phyloP scores from a whole-genome alignment of 2,888 invertebrate genomes.

The Clostera curtula region DNA sequence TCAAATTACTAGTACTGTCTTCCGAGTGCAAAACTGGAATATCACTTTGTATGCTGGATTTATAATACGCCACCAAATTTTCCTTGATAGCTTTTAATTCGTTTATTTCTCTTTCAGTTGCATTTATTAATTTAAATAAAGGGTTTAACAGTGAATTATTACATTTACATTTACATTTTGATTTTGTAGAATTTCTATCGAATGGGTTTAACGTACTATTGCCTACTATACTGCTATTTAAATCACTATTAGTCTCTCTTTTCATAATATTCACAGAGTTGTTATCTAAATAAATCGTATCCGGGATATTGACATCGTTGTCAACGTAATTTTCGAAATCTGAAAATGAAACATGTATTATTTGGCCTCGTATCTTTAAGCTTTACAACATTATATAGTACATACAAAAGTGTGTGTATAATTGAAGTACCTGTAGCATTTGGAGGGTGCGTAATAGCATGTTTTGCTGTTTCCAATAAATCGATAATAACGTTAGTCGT shows the following conservation, averaged over 20 bases:
- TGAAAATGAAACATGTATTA: slow-evolving; percentile 9
- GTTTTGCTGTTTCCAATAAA: slow-evolving; percentile 20
- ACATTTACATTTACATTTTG: slow-evolving; percentile 12
- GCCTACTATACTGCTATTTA: slow-evolving; percentile 3
- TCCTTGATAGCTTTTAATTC: slow-evolving; percentile 33
- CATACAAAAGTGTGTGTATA: too few species aligned
- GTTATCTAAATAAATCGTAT: slow-evolving; percentile 14
- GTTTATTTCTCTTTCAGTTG: slow-evolving; percentile 39
- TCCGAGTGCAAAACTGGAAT: too few species aligned
- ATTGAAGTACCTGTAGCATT: slow-evolving; percentile 13
- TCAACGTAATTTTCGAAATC: slow-evolving; percentile 5
- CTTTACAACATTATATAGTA: too few species aligned
- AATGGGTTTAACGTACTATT: background rate
- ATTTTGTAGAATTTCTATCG: background rate
- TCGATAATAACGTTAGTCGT: slow-evolving; percentile 24
- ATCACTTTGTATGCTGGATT: too few species aligned
- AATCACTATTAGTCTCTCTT: slow-evolving; percentile 26
- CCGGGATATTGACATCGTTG: background rate
- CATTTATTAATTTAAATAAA: slow-evolving; percentile 33
- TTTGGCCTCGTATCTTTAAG: too few species aligned
- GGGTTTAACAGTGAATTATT: slow-evolving; percentile 29
- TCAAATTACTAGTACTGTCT: too few species aligned
- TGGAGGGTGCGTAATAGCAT: slow-evolving; percentile 1
- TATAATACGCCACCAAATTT: slow-evolving; percentile 30
- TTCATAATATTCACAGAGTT: slow-evolving; percentile 33